phyloP scores from a whole-genome alignment of 2,888 invertebrate species.

The Hypselothyrea guttata region DNA sequence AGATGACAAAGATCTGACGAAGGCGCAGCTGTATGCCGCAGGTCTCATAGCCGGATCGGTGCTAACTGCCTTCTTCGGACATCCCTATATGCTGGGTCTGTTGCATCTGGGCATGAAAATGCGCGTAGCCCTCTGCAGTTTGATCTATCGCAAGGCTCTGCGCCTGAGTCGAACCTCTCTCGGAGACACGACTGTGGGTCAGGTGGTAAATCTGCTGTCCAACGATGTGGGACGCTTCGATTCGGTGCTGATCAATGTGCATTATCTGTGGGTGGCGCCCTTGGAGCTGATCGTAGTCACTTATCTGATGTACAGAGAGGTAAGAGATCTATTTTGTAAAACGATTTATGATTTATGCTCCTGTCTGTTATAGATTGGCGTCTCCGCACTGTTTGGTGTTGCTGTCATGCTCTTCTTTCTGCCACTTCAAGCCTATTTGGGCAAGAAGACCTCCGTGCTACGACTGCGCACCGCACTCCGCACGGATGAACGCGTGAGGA shows the following conservation, averaged over 20 bases:
- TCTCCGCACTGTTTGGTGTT: constrained; percentile 84
- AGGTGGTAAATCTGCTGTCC: constrained; percentile 94
- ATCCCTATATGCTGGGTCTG: constrained; percentile 92
- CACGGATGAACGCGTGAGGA: constrained; percentile 93
- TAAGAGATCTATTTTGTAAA: constrained; percentile 62
- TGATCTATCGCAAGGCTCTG: constrained; percentile 87
- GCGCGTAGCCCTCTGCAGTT: constrained; percentile 86
- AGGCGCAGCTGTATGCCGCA: constrained; percentile 89
- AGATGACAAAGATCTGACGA: constrained; percentile 73
- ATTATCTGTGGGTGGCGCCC: constrained; percentile 95
- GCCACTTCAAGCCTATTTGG: constrained; percentile 89
- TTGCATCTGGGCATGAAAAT: constrained; percentile 87
- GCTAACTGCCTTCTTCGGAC: constrained; percentile 88
- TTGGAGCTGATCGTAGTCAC: constrained; percentile 91
- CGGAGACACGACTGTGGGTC: constrained; percentile 88
- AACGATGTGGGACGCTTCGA: constrained; percentile 92
- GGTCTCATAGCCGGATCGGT: constrained; percentile 89
- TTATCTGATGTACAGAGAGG: constrained; percentile 88
- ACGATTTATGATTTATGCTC: not conserved
- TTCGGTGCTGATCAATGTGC: constrained; percentile 90
- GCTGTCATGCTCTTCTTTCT: constrained; percentile 86
- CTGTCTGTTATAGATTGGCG: constrained; percentile 81
- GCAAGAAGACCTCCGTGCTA: constrained; percentile 88
- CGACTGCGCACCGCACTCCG: constrained; percentile 90
- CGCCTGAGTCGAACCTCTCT: constrained; percentile 88